Conservation (phyloP, 1,140 invertebrate species). For the Olivierus martensii region DNA sequence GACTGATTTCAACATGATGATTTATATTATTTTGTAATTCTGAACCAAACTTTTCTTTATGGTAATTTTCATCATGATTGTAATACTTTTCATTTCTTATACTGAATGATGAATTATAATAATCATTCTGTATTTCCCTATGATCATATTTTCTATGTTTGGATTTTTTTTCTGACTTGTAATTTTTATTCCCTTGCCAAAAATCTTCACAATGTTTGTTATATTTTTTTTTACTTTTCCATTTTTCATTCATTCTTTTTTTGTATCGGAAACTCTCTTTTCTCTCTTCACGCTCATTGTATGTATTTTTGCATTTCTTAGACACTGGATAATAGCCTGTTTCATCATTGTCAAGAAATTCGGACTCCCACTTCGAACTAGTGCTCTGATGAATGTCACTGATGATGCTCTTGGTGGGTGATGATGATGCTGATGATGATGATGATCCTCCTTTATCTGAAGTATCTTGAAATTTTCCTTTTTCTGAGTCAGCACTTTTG, state of each 20-base stretch:
- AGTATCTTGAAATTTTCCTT: not conserved
- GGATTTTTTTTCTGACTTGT: not conserved
- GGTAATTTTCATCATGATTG: not conserved
- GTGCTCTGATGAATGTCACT: not conserved
- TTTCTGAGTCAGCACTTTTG: not conserved
- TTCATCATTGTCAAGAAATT: not conserved
- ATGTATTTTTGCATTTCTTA: not conserved
- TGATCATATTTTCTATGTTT: not conserved
- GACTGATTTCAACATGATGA: not conserved
- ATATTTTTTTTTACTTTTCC: not conserved
- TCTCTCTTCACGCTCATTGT: not conserved
- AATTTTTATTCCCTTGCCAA: not conserved
- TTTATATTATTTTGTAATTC: not conserved
- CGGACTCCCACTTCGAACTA: not conserved
- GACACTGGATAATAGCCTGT: conserved; percentile 1
- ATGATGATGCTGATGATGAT: not conserved
- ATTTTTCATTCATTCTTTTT: not conserved
- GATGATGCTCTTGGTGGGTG: not conserved
- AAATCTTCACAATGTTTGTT: not conserved
- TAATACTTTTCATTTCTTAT: too few relatives aligned
- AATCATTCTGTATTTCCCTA: too few relatives aligned
- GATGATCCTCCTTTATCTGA: not conserved
- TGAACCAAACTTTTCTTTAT: not conserved
- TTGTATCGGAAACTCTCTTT: not conserved
- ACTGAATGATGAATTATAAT: not conserved